phyloP scores from a whole-genome alignment of 2,888 invertebrate genomes.

The Molorchus minor region DNA sequence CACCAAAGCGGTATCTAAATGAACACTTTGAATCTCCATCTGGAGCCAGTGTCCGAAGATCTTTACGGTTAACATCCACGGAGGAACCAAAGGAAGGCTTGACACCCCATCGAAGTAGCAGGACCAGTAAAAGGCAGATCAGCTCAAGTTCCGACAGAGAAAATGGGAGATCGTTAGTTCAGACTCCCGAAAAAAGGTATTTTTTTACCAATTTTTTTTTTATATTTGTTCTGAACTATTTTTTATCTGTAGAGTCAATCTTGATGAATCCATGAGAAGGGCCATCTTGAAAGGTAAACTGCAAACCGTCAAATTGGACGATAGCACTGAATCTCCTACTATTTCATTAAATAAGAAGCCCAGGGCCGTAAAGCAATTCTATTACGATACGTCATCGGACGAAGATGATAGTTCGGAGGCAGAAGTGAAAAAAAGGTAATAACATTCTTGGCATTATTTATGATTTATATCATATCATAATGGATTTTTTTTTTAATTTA shows the following conservation, averaged over 20 bases:
- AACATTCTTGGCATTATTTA: background rate
- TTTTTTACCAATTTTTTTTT: conserved; percentile 12
- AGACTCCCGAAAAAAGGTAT: conserved; percentile 10
- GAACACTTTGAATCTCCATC: conserved; percentile 5
- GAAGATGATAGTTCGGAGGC: background rate
- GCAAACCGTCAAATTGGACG: background rate
- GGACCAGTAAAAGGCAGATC: conserved; percentile 5
- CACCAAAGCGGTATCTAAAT: conserved; percentile 22
- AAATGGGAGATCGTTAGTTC: background rate
- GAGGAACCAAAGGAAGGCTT: conserved; percentile 11
- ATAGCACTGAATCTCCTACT: background rate
- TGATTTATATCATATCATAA: background rate
- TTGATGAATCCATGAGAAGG: conserved; percentile 41
- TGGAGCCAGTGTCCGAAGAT: conserved; percentile 22
- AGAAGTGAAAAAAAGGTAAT: background rate
- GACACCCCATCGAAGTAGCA: conserved; percentile 10
- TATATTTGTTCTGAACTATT: conserved; percentile 4
- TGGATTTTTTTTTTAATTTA: background rate
- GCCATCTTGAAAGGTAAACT: conserved; percentile 30
- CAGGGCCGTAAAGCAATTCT: background rate
- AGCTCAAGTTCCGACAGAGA: background rate
- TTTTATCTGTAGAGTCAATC: conserved; percentile 28
- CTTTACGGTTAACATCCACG: conserved; percentile 16
- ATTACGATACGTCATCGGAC: background rate
- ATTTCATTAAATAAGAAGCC: background rate